Evolutionary conservation across 1,140 invertebrate species (phyloP).

Genomic region (Goniozus legneri): DNA sequence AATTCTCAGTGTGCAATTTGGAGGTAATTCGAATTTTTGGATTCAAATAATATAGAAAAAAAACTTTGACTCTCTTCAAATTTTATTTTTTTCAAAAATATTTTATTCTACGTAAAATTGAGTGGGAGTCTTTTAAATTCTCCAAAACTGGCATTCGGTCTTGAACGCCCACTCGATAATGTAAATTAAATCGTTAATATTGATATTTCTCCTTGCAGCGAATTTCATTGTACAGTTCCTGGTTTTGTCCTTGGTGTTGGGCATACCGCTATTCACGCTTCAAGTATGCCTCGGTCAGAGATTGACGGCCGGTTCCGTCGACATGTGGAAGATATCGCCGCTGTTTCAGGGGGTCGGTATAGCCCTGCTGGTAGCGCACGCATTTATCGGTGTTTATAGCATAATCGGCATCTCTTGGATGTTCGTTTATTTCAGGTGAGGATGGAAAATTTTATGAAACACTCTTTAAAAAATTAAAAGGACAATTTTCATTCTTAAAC

Average conservation of each 20-base stretch:
- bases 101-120: background rate
- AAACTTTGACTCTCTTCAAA: background rate
- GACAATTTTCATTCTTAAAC: background rate
- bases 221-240: constrained; percentile 89
- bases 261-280: constrained; percentile 81
- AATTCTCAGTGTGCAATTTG: constrained; percentile 81
- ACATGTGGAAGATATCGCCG: constrained; percentile 91
- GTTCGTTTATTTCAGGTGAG: constrained; percentile 76
- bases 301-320: constrained; percentile 76
- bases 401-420: constrained; percentile 86
- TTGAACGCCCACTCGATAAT: background rate
- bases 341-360: constrained; percentile 87
- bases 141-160: background rate
- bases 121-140: background rate
- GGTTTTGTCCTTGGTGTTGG: constrained; percentile 76
- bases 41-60: too few relatives aligned
- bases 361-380: constrained; percentile 74
- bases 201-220: constrained; percentile 57
- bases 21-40: constrained; percentile 57
- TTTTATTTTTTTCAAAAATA: background rate
- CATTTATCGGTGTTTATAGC: constrained; percentile 80
- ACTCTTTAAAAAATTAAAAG: too few relatives aligned
- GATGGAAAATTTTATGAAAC: too few relatives aligned
- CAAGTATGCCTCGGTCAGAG: constrained; percentile 83
- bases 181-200: background rate